These are phyloP conservation scores for Bedellia somnulentella DNA, from an alignment of 2,888 invertebrate genomes.

Conservation along the genomic window DNA sequence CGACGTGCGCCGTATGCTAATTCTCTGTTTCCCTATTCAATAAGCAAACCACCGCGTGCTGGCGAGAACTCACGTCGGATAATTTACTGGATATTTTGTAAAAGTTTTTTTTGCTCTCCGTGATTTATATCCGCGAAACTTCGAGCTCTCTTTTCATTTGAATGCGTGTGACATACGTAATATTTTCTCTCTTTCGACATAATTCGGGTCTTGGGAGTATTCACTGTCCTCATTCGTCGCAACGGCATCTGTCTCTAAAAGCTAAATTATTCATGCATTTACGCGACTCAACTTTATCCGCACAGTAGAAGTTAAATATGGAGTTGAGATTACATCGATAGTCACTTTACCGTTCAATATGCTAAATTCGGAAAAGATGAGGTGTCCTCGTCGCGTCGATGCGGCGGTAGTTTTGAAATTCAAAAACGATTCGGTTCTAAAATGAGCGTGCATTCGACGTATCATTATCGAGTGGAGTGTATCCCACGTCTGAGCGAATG, in stretches of 20 bases:
- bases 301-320: conserved; percentile 36
- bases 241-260: conserved; percentile 44
- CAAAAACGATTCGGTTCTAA: conserved; percentile 48
- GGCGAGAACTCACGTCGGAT: conserved; percentile 59
- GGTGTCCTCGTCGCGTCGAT: conserved; percentile 18
- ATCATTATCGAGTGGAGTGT: conserved; percentile 34
- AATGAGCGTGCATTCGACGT: conserved; percentile 40
- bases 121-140: conserved; percentile 60
- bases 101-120: conserved; percentile 58
- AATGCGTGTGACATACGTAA: conserved; percentile 60
- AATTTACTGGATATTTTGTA: conserved; percentile 62
- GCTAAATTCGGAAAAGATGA: conserved; percentile 30
- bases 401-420: conserved; percentile 20
- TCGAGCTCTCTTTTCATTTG: conserved; percentile 59
- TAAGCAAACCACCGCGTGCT: conserved; percentile 59
- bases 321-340: conserved; percentile 43
- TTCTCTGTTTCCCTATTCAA: conserved; percentile 48
- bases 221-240: conserved; percentile 43
- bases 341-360: conserved; percentile 42
- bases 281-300: conserved; percentile 43
- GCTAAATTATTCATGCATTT: conserved; percentile 56
- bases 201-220: conserved; percentile 39
- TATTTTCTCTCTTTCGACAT: conserved; percentile 53
- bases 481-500: conserved; percentile 51
- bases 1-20: conserved; percentile 58